These are phyloP conservation scores for Gari tellinella DNA, from an alignment of 2,888 invertebrate species.

Conservation along the genomic window DNA sequence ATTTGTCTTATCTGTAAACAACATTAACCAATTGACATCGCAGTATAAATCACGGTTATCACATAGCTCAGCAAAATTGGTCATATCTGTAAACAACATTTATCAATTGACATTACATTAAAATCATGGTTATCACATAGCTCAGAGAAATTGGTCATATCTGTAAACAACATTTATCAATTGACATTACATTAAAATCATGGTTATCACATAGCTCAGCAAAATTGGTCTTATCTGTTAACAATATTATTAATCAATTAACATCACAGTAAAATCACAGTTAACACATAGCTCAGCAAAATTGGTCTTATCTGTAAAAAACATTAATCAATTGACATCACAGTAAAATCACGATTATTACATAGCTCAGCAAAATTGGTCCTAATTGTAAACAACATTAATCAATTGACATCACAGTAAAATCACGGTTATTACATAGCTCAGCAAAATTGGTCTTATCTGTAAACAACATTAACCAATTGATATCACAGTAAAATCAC, in stretches of 20 bases:
- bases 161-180: conserved; percentile 74
- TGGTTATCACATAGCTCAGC: conserved; percentile 89
- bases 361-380: conserved; percentile 87
- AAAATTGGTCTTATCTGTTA: conserved; percentile 87
- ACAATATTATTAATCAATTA: too few species aligned
- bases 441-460: conserved; percentile 88
- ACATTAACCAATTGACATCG: conserved; percentile 83
- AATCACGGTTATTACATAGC: conserved; percentile 90
- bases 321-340: conserved; percentile 80
- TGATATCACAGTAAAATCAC: conserved; percentile 80
- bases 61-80: conserved; percentile 88
- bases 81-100: conserved; percentile 85
- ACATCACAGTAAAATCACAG: conserved; percentile 90
- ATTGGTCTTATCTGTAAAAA: conserved; percentile 85
- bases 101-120: conserved; percentile 88
- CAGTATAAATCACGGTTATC: conserved; percentile 68
- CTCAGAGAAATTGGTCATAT: conserved; percentile 87
- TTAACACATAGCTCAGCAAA: conserved; percentile 89
- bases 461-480: conserved; percentile 30
- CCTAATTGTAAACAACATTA: conserved; percentile 84
- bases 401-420: conserved; percentile 89
- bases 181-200: conserved; percentile 89
- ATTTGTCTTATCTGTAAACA: conserved; percentile 85
- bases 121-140: conserved; percentile 91
- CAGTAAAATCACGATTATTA: conserved; percentile 66